Percentiles rank a stretch among this genome's conserved stretches.
phyloP scores from a whole-genome alignment of 2,888 invertebrate genomes.

The Apamea monoglypha region DNA sequence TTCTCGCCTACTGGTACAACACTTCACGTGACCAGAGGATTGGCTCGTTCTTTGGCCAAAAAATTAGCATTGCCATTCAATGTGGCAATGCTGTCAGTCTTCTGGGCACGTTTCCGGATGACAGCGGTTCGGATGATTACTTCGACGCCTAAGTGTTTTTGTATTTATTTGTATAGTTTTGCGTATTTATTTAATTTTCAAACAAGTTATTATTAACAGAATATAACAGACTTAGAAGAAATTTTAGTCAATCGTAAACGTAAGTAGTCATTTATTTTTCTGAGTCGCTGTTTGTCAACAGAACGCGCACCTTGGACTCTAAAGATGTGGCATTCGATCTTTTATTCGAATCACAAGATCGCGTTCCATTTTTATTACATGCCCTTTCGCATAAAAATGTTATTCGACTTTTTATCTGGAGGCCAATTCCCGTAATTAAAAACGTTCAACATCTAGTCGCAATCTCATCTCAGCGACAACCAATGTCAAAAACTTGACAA shows the following conservation, averaged over 20 bases:
- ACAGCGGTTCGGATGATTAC: not conserved
- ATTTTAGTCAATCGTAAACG: not conserved
- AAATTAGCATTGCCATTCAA: not conserved
- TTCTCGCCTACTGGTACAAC: too few species aligned
- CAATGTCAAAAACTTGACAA: too few species aligned
- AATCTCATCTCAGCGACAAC: too few species aligned
- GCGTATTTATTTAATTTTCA: not conserved
- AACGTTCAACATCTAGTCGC: too few species aligned
- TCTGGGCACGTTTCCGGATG: not conserved
- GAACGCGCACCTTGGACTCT: conserved; percentile 22
- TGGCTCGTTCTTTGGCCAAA: too few species aligned
- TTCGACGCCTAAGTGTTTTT: not conserved
- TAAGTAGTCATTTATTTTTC: not conserved
- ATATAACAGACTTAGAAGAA: not conserved
- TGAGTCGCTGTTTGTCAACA: conserved; percentile 50
- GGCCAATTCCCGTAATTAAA: too few species aligned
- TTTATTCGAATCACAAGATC: conserved; percentile 49
- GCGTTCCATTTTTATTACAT: conserved; percentile 34
- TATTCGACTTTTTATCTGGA: not conserved
- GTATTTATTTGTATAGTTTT: not conserved
- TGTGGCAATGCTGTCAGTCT: not conserved
- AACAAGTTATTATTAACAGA: too few species aligned
- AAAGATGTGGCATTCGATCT: conserved; percentile 30
- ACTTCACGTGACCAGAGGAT: too few species aligned
- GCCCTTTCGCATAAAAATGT: conserved; percentile 31